phyloP scores from a whole-genome alignment of 1,140 invertebrate genomes.

The Maconellicoccus hirsutus region DNA sequence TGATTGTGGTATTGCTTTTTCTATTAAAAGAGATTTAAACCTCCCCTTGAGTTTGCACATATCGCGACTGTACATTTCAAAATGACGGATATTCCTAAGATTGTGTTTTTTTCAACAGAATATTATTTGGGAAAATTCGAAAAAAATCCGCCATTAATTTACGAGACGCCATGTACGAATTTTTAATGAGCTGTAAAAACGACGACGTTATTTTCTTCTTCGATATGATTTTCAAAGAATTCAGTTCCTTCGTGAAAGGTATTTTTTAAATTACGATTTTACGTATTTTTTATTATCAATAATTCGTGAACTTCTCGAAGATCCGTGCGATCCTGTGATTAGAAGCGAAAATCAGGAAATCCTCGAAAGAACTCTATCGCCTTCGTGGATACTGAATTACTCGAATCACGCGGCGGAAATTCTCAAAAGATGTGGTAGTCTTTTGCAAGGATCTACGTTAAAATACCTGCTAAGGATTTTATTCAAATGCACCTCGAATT shows the following conservation, averaged over 20 bases:
- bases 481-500: constrained; percentile 9
- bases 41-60: too few relatives aligned
- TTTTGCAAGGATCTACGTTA: constrained; percentile 53
- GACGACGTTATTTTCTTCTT: constrained; percentile 67
- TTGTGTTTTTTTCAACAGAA: constrained; percentile 68
- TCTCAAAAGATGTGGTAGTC: constrained; percentile 71
- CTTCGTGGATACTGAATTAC: constrained; percentile 59
- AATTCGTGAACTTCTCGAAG: too few relatives aligned
- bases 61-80: too few relatives aligned
- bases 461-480: constrained; percentile 53
- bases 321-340: not conserved
- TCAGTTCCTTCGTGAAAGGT: constrained; percentile 48
- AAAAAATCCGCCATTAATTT: constrained; percentile 41
- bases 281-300: too few relatives aligned
- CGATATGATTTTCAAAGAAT: constrained; percentile 68
- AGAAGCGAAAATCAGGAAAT: constrained; percentile 29
- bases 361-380: constrained; percentile 49
- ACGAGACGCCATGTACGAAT: constrained; percentile 65
- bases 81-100: too few relatives aligned
- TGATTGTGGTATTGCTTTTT: too few relatives aligned
- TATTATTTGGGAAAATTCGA: constrained; percentile 77
- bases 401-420: constrained; percentile 65
- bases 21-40: too few relatives aligned
- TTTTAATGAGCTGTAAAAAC: constrained; percentile 66
- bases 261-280: too few relatives aligned